A percentile compares a stretch with the other conserved stretches of the same genome.
Conservation (phyloP, 2,113 vertebrate genomes). For the Astatoreochromis straeleni region DNA sequence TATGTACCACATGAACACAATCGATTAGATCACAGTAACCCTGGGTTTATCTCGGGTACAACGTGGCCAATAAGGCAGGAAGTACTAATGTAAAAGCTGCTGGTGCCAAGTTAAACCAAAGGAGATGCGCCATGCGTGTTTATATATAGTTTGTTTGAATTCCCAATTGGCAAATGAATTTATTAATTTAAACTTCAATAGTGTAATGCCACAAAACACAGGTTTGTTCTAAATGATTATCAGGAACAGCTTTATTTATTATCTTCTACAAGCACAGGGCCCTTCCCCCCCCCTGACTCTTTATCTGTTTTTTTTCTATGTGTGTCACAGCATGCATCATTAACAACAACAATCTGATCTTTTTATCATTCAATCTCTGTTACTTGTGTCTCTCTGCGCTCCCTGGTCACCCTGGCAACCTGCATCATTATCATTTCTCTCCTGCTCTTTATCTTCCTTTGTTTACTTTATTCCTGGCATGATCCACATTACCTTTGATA, state of each 20-base stretch:
- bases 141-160: not conserved
- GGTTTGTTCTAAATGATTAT: not conserved
- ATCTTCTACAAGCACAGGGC: not conserved
- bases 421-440: slow-evolving; percentile 43
- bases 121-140: not conserved
- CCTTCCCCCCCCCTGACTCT: not conserved
- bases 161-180: not conserved
- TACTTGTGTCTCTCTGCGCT: slow-evolving; percentile 12
- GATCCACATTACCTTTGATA: slow-evolving; percentile 11
- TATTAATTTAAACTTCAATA: not conserved
- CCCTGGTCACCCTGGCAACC: slow-evolving; percentile 59
- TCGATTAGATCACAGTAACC: slow-evolving; percentile 24
- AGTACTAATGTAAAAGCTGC: not conserved
- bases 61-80: not conserved
- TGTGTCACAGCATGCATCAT: slow-evolving; percentile 9
- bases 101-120: not conserved
- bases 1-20: slow-evolving; percentile 28
- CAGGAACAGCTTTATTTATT: not conserved
- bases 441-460: slow-evolving; percentile 18
- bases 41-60: not conserved
- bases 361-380: slow-evolving; percentile 50
- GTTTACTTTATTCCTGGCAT: slow-evolving; percentile 16
- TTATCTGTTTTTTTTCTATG: not conserved
- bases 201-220: not conserved
- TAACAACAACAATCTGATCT: slow-evolving; percentile 44